Conservation (phyloP, 2,888 invertebrate species). For the Mystacides longicornis region DNA sequence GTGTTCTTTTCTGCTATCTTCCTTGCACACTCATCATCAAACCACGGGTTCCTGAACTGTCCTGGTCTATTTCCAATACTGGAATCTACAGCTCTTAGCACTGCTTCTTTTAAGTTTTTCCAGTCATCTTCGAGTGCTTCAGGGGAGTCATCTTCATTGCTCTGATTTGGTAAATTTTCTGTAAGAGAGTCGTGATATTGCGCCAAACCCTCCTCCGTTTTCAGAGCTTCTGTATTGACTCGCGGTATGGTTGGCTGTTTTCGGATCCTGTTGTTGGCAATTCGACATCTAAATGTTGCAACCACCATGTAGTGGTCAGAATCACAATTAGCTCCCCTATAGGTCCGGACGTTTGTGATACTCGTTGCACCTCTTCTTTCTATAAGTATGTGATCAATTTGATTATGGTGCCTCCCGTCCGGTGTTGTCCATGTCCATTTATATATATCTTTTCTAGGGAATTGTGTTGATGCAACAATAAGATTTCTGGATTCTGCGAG, state of each 20-base stretch:
- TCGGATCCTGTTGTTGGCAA: conserved; percentile 4
- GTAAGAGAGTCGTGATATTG: conserved; percentile 4
- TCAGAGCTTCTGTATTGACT: conserved; percentile 6
- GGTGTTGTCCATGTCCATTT: background rate
- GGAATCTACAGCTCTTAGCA: background rate
- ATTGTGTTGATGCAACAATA: background rate
- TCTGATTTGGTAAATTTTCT: conserved; percentile 5
- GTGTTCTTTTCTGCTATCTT: conserved; percentile 1
- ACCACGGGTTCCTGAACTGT: conserved; percentile 5
- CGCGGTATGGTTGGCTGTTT: conserved; percentile 4
- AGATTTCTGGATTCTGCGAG: conserved; percentile 4
- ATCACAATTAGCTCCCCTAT: conserved; percentile 6
- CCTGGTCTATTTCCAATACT: conserved; percentile 6
- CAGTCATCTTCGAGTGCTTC: conserved; percentile 8
- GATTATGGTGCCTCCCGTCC: background rate
- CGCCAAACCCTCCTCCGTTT: conserved; percentile 1
- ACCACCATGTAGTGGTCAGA: conserved; percentile 6
- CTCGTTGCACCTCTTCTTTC: background rate
- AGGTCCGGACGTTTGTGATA: background rate
- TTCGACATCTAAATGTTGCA: background rate
- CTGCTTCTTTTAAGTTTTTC: background rate
- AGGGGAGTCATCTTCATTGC: background rate
- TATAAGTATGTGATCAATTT: conserved; percentile 1
- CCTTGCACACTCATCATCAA: conserved; percentile 2
- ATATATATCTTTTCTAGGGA: conserved; percentile 6